Evolutionary conservation across 2,888 invertebrate genomes (phyloP).

Genomic region (Drosophila affinis): DNA sequence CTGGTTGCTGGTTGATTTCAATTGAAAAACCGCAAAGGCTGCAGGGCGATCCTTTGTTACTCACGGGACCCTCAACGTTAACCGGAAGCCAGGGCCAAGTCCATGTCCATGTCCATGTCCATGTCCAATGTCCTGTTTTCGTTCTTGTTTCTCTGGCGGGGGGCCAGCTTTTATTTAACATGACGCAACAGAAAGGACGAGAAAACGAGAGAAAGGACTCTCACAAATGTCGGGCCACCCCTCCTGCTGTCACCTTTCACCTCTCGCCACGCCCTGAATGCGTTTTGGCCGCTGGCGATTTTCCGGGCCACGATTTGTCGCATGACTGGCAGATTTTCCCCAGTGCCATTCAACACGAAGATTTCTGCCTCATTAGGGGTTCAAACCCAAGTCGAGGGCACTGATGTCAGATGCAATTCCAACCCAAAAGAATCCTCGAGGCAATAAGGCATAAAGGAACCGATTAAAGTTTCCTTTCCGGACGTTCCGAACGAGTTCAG

Average conservation of each 20-base stretch:
- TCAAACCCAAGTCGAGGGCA: slow-evolving; percentile 10
- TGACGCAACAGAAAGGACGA: slow-evolving; percentile 72
- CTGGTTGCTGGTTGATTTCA: slow-evolving; percentile 45
- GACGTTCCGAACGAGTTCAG: too few relatives aligned
- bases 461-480: neutral
- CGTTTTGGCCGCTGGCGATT: slow-evolving; percentile 64
- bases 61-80: slow-evolving; percentile 8
- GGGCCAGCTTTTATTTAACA: slow-evolving; percentile 73
- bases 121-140: slow-evolving; percentile 48
- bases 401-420: slow-evolving; percentile 3
- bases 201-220: slow-evolving; percentile 35
- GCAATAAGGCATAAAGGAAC: too few relatives aligned
- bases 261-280: slow-evolving; percentile 41
- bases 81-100: slow-evolving; percentile 66
- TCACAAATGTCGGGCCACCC: slow-evolving; percentile 66
- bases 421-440: neutral
- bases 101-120: slow-evolving; percentile 66
- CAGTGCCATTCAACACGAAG: slow-evolving; percentile 44
- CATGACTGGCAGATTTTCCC: slow-evolving; percentile 61
- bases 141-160: slow-evolving; percentile 31
- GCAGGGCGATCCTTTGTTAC: slow-evolving; percentile 51
- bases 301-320: slow-evolving; percentile 53
- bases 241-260: slow-evolving; percentile 53
- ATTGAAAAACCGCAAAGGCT: slow-evolving; percentile 73
- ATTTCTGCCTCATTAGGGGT: slow-evolving; percentile 46